Percentiles rank a stretch among this genome's conserved stretches.
phyloP scores from a whole-genome alignment of 2,113 vertebrate species.

The Plotosus lineatus region DNA sequence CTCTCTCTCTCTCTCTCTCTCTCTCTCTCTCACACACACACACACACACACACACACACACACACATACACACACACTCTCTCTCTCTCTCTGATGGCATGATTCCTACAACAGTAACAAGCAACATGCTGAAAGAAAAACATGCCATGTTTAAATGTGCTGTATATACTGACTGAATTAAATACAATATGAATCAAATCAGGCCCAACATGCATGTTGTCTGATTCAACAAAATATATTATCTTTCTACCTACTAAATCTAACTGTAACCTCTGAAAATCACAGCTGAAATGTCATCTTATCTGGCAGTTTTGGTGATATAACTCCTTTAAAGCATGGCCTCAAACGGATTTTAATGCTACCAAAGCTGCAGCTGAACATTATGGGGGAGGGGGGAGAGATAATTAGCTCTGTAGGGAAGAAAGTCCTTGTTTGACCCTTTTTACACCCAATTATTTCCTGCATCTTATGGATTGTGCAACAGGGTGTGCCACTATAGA shows the following conservation, averaged over 20 bases:
- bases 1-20: no score
- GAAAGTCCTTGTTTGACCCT: background rate
- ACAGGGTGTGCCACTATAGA: background rate
- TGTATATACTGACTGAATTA: background rate
- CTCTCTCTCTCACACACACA: no score
- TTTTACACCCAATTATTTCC: background rate
- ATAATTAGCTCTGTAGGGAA: background rate
- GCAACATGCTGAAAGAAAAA: background rate
- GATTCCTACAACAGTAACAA: constrained; percentile 2
- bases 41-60: no score
- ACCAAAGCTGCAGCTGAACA: background rate
- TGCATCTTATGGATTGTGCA: background rate
- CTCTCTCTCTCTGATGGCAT: no score
- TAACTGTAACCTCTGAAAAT: background rate
- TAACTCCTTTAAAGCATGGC: background rate
- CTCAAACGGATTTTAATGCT: background rate
- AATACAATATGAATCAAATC: background rate
- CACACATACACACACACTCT: no score
- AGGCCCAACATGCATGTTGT: background rate
- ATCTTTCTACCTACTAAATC: background rate
- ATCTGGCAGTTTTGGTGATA: background rate
- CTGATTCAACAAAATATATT: background rate
- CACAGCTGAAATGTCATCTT: background rate
- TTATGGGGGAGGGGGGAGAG: background rate
- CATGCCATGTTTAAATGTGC: background rate